Base-by-base conservation (phyloP, 2,888 invertebrate species). In the Automeris io region DNA sequence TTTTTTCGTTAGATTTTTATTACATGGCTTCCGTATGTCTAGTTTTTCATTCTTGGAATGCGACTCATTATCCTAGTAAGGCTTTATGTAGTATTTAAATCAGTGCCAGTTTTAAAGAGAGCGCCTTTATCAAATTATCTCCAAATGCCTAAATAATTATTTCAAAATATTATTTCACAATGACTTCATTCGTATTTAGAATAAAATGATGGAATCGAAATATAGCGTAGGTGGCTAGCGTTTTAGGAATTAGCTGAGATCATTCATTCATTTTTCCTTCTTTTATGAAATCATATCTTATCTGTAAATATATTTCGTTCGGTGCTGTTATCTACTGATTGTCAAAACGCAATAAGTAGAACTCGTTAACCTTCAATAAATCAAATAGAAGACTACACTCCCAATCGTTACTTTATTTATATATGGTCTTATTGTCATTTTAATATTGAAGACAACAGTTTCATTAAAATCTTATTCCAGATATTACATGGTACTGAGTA, bases 221-320 rank as follows among this genome's bases (percentile, higher is more conserved):
- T 26, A 16, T 26, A 26, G 1, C 3, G 26, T 26, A 16, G 26
- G 26, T 26, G 16, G 26, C 16, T 26, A 26, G 26, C 16, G 16
- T 26, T 26, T 26, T 26, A 26, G 26, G 16, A 26, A 8, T 13
- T 26, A 13, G 13, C 8, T 26, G 26, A 26, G 26, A 26, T 26
- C 13, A 26, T 26, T 26, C 26, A 26, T 26, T 26, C 26, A 26
- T 3, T 26, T 26, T 26, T 26, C 12, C 26, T 26, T 13, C 26
- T 26, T 26, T 19, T 26, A 16, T 26, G 16, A 26, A 26, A 26
- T 26, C 5, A 12, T 13, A 26, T 26, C 26, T 26, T 26, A 26
- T 26, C 26, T 16, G 6, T 16, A 16, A 26, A 26, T 16, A 8
- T 26, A 13, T 2, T 26, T 26, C 3, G 26, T 4, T 13, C 25